These are phyloP conservation scores for Mesorhabditis spiculigera DNA, from an alignment of 2,888 invertebrate species.

Conservation along the genomic window DNA sequence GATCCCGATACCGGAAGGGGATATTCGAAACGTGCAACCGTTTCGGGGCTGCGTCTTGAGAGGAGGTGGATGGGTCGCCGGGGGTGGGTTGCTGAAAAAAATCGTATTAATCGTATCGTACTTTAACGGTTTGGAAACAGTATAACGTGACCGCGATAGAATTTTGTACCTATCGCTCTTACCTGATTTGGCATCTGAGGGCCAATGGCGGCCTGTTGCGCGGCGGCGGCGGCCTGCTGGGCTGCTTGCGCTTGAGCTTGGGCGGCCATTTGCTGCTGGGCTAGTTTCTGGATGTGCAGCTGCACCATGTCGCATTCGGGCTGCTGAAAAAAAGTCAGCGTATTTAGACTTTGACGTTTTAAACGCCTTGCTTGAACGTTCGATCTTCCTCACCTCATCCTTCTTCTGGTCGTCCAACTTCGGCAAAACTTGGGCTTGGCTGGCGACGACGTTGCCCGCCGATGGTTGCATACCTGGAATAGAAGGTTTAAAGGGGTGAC, in stretches of 20 bases:
- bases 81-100: constrained; percentile 29
- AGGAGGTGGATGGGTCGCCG: constrained; percentile 24
- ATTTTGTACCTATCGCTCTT: too few species aligned
- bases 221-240: background rate
- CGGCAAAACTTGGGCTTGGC: background rate
- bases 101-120: too few species aligned
- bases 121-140: too few species aligned
- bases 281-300: constrained; percentile 20
- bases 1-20: constrained; percentile 98
- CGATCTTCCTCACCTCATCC: too few species aligned
- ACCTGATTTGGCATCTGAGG: background rate
- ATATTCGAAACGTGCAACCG: constrained; percentile 98
- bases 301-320: constrained; percentile 35
- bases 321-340: too few species aligned
- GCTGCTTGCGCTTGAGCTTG: constrained; percentile 8
- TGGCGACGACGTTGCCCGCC: background rate
- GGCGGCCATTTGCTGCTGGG: constrained; percentile 11
- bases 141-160: too few species aligned
- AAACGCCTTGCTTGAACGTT: too few species aligned
- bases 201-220: background rate
- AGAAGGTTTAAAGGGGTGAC: too few species aligned
- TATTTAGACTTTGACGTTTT: too few species aligned
- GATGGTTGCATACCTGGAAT: background rate
- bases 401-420: background rate
- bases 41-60: constrained; percentile 61